Conservation (phyloP, 53 echinoderm and acorn worm species). For the Holothuria leucospilota region DNA sequence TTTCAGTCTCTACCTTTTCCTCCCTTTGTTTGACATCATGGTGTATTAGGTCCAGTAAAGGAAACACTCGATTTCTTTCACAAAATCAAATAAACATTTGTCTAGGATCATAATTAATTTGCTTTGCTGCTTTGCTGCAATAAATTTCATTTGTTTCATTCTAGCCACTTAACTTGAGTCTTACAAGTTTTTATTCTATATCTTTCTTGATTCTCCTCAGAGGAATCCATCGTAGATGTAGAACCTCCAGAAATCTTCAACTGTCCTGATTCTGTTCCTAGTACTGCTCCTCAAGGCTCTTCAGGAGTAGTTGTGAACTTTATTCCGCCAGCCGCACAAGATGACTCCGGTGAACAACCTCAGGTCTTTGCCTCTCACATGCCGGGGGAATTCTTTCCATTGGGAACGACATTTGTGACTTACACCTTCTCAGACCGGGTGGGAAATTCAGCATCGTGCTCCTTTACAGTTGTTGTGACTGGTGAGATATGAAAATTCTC, state of each 20-base stretch:
- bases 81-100: too few species aligned
- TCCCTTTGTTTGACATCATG: too few species aligned
- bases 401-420: conserved; percentile 36
- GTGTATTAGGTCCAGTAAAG: too few species aligned
- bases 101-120: too few species aligned
- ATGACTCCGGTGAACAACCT: conserved; percentile 16
- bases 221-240: background rate
- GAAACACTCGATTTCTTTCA: too few species aligned
- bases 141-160: too few species aligned
- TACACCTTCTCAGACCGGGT: conserved; percentile 38
- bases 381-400: conserved; percentile 34
- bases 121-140: too few species aligned
- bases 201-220: background rate
- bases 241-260: conserved; percentile 21
- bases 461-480: conserved; percentile 18
- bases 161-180: too few species aligned
- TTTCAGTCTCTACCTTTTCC: too few species aligned
- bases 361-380: background rate
- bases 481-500: background rate
- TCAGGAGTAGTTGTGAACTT: conserved; percentile 5
- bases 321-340: conserved; percentile 1
- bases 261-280: background rate
- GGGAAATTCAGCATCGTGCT: conserved; percentile 12
- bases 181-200: too few species aligned
- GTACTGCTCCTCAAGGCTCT: background rate